These are phyloP conservation scores for Coracopsis vasa DNA, from an alignment of 2,113 vertebrate species.

Conservation along the genomic window DNA sequence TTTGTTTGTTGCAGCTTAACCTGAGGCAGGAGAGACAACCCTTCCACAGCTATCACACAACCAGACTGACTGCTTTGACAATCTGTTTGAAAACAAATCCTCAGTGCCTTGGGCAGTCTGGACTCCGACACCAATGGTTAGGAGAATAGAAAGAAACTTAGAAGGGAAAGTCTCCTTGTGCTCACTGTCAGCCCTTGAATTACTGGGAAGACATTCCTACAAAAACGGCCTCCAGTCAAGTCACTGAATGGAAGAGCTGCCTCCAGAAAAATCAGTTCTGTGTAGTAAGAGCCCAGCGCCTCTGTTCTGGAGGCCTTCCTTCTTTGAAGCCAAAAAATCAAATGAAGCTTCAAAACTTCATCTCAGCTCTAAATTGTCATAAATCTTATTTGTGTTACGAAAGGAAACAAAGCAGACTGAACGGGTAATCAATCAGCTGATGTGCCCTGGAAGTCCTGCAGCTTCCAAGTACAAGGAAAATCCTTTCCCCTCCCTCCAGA, in stretches of 20 bases:
- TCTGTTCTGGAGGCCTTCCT: slow-evolving; percentile 25
- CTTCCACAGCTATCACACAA: background rate
- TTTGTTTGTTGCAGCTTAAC: background rate
- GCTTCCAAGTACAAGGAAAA: slow-evolving; percentile 6
- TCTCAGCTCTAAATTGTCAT: slow-evolving; percentile 41
- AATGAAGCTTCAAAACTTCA: slow-evolving; percentile 65
- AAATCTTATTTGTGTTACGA: slow-evolving; percentile 53
- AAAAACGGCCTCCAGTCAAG: slow-evolving; percentile 49
- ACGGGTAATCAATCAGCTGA: background rate
- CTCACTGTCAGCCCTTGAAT: slow-evolving; percentile 35
- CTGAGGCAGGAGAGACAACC: background rate
- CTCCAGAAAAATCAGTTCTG: slow-evolving; percentile 58
- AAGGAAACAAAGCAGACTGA: slow-evolving; percentile 21
- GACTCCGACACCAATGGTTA: background rate
- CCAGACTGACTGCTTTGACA: slow-evolving; percentile 12
- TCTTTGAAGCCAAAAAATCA: slow-evolving; percentile 44
- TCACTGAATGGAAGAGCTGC: slow-evolving; percentile 6
- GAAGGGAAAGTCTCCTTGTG: background rate
- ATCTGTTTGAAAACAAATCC: background rate
- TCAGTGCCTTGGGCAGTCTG: slow-evolving; percentile 19
- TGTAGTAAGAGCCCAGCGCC: background rate
- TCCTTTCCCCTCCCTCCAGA: slow-evolving; percentile 5
- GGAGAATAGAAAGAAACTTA: slow-evolving; percentile 27
- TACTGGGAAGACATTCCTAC: slow-evolving; percentile 15
- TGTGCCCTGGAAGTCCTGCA: slow-evolving; percentile 5